Evolutionary conservation across 2,888 invertebrate species (phyloP), one percentile per base, ranked within the genome.

Genomic region (Mechanitis mazaeus): DNA sequence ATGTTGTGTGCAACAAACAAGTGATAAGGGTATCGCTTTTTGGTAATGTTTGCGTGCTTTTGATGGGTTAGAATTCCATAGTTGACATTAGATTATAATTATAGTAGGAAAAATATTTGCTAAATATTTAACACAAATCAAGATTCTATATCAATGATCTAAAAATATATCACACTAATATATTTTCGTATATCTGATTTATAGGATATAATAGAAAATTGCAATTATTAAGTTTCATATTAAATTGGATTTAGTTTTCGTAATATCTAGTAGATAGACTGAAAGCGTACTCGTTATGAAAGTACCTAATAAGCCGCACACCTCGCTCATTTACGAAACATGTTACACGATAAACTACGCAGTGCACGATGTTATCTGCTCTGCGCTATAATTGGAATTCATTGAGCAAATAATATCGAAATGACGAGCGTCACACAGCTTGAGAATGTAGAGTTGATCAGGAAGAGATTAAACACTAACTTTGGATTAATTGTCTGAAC

Each of bases 1-100:
- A 78, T 76, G 58, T 75, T 77, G 65, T 71, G 75, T 76, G 72
- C 75, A 47, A 47, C n/a, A 85, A 86, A 85, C 80, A 84, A 81
- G 72, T 79, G 72, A 82, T 86, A 84, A 85, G 78, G 67, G 73
- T 76, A 77, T 75, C 71, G 69, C 60, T 78, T 71, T 70, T 60
- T 56, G 63, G 69, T 74, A 75, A 61, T 60, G 66, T 73, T 69
- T 74, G 20, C n/a, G 47, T 47, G n/a, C 4, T 6, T 5, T 20
- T n/a, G 47, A 31, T 42, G 11, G 42, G 42, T 42, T 42, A 9
- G 9, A 9, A 9, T 42, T 3, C 1, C 6, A 42, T 42, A 42
- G 11, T 5, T 42, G 9, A 42, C 42, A 42, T 42, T 42, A 20
- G 20, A 20, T 20, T 20, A 20, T 20, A 20, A 20, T 20, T 20